phyloP scores from a whole-genome alignment of 2,888 invertebrate species.

The Ochlodes sylvanus region DNA sequence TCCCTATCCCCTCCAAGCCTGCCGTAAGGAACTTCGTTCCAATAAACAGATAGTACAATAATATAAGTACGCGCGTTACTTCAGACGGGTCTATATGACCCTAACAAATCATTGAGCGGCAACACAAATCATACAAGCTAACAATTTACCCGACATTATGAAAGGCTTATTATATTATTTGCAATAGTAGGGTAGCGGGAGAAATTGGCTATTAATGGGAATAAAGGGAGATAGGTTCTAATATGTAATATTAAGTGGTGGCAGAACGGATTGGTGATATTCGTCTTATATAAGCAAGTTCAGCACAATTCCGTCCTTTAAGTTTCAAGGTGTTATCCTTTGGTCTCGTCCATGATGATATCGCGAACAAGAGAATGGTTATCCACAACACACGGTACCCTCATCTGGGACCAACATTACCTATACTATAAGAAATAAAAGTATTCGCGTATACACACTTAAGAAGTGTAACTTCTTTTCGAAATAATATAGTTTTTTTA shows the following conservation, averaged over 20 bases:
- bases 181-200: not conserved
- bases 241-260: not conserved
- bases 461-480: too few species aligned
- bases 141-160: slow-evolving; percentile 21
- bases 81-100: slow-evolving; percentile 8
- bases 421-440: too few species aligned
- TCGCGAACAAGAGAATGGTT: too few species aligned
- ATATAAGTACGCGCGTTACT: not conserved
- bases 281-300: not conserved
- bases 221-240: not conserved
- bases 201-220: slow-evolving; percentile 4
- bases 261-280: too few species aligned
- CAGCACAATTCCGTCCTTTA: not conserved
- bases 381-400: too few species aligned
- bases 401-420: too few species aligned
- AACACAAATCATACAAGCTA: slow-evolving; percentile 29
- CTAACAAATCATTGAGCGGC: slow-evolving; percentile 23
- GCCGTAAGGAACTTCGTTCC: too few species aligned
- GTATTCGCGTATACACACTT: too few species aligned
- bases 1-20: too few species aligned
- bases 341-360: too few species aligned
- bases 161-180: slow-evolving; percentile 22
- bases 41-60: not conserved
- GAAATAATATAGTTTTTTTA: too few species aligned
- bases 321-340: too few species aligned